A percentile compares a stretch with the other conserved stretches of the same genome.
phyloP scores from a whole-genome alignment of 2,888 invertebrate genomes.

The Perizoma flavofasciatum region DNA sequence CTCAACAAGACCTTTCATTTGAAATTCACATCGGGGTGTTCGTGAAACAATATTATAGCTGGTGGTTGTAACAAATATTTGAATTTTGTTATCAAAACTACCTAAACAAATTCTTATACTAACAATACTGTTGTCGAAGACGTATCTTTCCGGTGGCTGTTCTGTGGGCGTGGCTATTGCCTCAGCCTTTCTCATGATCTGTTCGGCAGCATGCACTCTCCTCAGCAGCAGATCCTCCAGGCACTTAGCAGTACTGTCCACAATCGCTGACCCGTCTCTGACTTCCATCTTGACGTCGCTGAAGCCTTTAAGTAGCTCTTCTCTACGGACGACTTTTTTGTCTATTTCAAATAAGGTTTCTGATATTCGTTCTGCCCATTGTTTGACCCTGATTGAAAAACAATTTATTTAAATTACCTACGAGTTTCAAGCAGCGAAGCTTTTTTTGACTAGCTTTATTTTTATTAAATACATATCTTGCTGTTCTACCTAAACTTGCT shows the following conservation, averaged over 20 bases:
- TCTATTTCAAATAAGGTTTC: slow-evolving; percentile 58
- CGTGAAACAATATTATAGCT: no score
- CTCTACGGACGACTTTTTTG: slow-evolving; percentile 59
- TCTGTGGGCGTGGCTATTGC: slow-evolving; percentile 50
- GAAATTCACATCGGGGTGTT: no score
- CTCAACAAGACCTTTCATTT: no score
- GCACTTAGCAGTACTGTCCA: slow-evolving; percentile 58
- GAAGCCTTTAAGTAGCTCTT: slow-evolving; percentile 60
- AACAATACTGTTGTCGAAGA: slow-evolving; percentile 66
- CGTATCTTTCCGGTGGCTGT: slow-evolving; percentile 50
- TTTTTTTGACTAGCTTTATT: no score
- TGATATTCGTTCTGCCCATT: slow-evolving; percentile 69
- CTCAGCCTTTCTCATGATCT: slow-evolving; percentile 69
- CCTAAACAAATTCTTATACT: slow-evolving; percentile 40
- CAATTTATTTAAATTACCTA: neutral
- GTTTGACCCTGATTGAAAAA: slow-evolving; percentile 53
- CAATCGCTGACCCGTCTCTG: slow-evolving; percentile 66
- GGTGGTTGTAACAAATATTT: no score
- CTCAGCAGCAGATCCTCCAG: slow-evolving; percentile 60
- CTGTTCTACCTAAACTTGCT: no score
- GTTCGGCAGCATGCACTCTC: slow-evolving; percentile 63
- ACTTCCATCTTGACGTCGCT: slow-evolving; percentile 56
- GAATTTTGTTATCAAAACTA: neutral
- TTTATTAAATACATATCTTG: no score
- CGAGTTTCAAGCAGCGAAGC: no score